A percentile compares a stretch with the other conserved stretches of the same genome.
Evolutionary conservation across 2,797 vertebrate species (phyloP).

Genomic region (Trachops cirrhosus): DNA sequence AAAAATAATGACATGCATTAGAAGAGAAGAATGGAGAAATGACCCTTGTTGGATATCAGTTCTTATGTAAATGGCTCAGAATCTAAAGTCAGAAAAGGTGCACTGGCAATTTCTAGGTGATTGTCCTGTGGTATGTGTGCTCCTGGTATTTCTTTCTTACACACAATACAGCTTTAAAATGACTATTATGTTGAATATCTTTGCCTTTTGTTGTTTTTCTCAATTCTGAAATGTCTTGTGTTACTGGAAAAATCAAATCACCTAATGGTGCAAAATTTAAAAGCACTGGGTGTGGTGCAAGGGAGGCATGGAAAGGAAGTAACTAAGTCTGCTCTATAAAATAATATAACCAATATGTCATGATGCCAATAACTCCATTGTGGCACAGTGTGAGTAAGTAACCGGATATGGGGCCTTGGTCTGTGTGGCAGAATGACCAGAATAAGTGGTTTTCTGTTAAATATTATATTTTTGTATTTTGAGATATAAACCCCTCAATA

Average conservation of each 20-base stretch:
- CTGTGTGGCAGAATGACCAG: background rate
- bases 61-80: slow-evolving; percentile 24
- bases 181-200: background rate
- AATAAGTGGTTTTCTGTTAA: background rate
- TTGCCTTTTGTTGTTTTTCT: background rate
- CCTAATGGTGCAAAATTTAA: background rate
- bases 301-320: background rate
- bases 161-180: background rate
- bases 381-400: background rate
- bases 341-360: background rate
- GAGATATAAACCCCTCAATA: background rate
- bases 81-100: background rate
- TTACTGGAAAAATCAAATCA: background rate
- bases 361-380: background rate
- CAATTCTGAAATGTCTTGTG: background rate
- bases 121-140: background rate
- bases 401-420: background rate
- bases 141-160: background rate
- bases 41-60: background rate
- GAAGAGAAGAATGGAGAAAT: slow-evolving; percentile 14
- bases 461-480: background rate
- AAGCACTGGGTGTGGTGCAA: background rate
- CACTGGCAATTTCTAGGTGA: background rate
- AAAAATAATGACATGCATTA: background rate
- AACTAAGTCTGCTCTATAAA: background rate